These are phyloP conservation scores for Pipra filicauda DNA, from an alignment of 2,113 vertebrate species.

Conservation along the genomic window DNA sequence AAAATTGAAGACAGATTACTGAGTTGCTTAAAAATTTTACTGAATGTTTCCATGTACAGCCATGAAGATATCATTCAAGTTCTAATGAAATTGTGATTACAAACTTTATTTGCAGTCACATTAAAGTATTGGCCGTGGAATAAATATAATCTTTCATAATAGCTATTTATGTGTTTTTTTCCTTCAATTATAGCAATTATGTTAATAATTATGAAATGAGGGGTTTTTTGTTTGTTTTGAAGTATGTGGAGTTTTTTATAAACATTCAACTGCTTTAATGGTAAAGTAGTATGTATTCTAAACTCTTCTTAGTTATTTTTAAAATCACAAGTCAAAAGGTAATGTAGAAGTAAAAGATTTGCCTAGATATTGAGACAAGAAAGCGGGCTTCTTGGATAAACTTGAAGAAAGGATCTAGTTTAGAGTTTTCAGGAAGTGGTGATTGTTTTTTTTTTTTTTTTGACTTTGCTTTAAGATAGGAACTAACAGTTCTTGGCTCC, in stretches of 20 bases:
- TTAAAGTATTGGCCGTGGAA: not conserved
- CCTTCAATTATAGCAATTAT: not conserved
- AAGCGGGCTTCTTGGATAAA: not conserved
- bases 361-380: not conserved
- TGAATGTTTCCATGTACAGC: not conserved
- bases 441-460: not conserved
- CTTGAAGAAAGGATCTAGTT: not conserved
- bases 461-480: not conserved
- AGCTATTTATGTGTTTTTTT: not conserved
- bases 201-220: not conserved
- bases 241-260: not conserved
- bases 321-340: not conserved
- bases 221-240: not conserved
- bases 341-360: not conserved
- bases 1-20: not conserved
- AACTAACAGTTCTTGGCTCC: not conserved
- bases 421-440: not conserved
- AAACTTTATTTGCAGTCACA: not conserved
- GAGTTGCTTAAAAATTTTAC: not conserved
- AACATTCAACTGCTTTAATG: not conserved
- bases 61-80: not conserved
- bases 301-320: not conserved
- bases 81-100: not conserved
- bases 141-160: not conserved
- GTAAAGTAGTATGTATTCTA: not conserved